Percentiles rank a stretch among this genome's conserved stretches.
phyloP scores from a whole-genome alignment of 2,888 invertebrate species.

The Fissipunctia ypsillon region DNA sequence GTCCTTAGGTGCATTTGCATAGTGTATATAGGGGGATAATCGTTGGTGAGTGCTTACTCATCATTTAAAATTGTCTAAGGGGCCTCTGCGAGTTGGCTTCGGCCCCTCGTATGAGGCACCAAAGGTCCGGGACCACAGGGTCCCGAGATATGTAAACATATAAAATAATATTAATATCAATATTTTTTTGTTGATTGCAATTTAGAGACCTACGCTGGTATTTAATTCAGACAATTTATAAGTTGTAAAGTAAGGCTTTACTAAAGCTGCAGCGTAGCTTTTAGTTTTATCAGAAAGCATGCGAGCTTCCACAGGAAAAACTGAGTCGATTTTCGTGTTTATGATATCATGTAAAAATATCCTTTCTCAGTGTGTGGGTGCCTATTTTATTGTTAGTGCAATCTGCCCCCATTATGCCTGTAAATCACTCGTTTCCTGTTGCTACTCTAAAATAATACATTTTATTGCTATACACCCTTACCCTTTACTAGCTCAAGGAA shows the following conservation, averaged over 20 bases:
- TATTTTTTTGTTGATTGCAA: not conserved
- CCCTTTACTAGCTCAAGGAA: slow-evolving; percentile 8
- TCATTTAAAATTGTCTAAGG: too few relatives aligned
- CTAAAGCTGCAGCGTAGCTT: not conserved
- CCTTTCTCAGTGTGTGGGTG: slow-evolving; percentile 2
- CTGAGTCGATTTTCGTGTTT: not conserved
- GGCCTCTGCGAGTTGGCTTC: too few relatives aligned
- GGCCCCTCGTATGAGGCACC: too few relatives aligned
- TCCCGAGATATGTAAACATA: too few relatives aligned
- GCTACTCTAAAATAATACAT: slow-evolving; percentile 24
- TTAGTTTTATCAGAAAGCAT: not conserved
- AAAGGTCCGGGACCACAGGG: too few relatives aligned
- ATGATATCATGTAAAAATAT: slow-evolving; percentile 7
- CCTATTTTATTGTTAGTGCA: slow-evolving; percentile 37
- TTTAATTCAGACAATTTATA: not conserved
- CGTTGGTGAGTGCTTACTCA: too few relatives aligned
- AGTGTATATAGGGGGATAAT: too few relatives aligned
- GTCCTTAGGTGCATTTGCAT: too few relatives aligned
- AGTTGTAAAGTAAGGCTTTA: not conserved
- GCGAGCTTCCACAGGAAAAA: not conserved
- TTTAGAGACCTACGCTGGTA: not conserved
- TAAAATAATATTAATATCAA: too few relatives aligned
- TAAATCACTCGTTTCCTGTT: slow-evolving; percentile 38
- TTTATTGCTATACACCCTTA: slow-evolving; percentile 34
- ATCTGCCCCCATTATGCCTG: slow-evolving; percentile 30